Evolutionary conservation across 2,888 invertebrate genomes (phyloP).

Genomic region (Stratiomys singularior): DNA sequence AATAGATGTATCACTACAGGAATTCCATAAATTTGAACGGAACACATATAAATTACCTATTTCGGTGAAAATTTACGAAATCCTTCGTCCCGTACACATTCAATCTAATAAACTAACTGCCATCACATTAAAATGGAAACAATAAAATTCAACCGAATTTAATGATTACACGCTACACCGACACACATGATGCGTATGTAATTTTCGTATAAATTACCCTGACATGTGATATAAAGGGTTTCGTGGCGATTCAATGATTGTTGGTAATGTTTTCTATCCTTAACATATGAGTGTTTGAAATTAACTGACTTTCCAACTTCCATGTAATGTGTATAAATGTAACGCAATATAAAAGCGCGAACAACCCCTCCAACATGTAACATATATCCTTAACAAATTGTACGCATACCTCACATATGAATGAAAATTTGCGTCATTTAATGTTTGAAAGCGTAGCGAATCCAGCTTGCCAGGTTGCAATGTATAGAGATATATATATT

Average conservation of each 20-base stretch:
- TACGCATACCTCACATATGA: slow-evolving; percentile 3
- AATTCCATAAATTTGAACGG: neutral
- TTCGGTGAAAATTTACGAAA: neutral
- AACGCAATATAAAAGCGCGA: no score
- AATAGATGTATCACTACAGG: no score
- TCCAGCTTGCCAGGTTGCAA: slow-evolving; percentile 30
- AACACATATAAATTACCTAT: slow-evolving; percentile 9
- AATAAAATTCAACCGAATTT: slow-evolving; percentile 39
- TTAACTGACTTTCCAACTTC: neutral
- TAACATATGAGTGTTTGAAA: neutral
- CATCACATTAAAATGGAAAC: slow-evolving; percentile 30
- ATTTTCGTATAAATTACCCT: slow-evolving; percentile 43
- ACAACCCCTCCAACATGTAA: neutral
- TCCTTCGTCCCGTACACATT: neutral
- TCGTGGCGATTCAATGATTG: neutral
- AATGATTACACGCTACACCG: slow-evolving; percentile 26
- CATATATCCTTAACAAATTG: neutral
- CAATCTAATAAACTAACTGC: neutral
- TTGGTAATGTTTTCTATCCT: neutral
- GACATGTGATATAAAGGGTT: neutral
- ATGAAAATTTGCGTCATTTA: slow-evolving; percentile 34
- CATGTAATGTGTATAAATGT: neutral
- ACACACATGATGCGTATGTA: slow-evolving; percentile 39
- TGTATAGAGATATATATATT: neutral
- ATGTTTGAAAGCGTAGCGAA: slow-evolving; percentile 22